A percentile compares a stretch with the other conserved stretches of the same genome.
Conservation (phyloP, 1,140 invertebrate genomes). For the Drosophila albomicans region DNA sequence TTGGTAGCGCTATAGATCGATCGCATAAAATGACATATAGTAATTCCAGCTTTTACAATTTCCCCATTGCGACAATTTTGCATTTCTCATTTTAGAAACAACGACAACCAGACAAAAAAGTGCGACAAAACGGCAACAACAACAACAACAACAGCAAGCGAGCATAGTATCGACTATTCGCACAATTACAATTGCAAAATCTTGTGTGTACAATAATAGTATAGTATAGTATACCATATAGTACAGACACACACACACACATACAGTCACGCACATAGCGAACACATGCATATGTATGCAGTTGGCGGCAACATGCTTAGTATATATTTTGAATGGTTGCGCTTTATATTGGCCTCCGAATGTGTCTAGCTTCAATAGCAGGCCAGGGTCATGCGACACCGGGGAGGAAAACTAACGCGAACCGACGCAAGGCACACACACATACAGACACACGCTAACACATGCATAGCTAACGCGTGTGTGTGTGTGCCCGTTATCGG, state of each 20-base stretch:
- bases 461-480: slow-evolving; percentile 13
- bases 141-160: slow-evolving; percentile 9
- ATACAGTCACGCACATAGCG: neutral
- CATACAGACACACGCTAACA: slow-evolving; percentile 15
- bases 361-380: slow-evolving; percentile 84
- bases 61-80: slow-evolving; percentile 1
- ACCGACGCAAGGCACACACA: slow-evolving; percentile 60
- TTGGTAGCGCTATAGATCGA: neutral
- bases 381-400: slow-evolving; percentile 84
- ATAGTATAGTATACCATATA: neutral
- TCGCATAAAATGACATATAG: neutral
- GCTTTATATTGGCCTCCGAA: slow-evolving; percentile 81
- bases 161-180: slow-evolving; percentile 25
- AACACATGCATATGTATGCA: slow-evolving; percentile 1
- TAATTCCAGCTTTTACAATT: slow-evolving; percentile 24
- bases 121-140: slow-evolving; percentile 10
- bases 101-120: neutral
- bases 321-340: slow-evolving; percentile 82
- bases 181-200: slow-evolving; percentile 22
- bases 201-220: neutral
- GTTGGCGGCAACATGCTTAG: slow-evolving; percentile 56
- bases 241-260: slow-evolving; percentile 2
- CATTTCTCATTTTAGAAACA: slow-evolving; percentile 43
- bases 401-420: slow-evolving; percentile 79
- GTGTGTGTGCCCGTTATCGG: slow-evolving; percentile 79